Conservation (phyloP, 2,888 invertebrate species). For the Scaptodrosophila latifasciaeformis region DNA sequence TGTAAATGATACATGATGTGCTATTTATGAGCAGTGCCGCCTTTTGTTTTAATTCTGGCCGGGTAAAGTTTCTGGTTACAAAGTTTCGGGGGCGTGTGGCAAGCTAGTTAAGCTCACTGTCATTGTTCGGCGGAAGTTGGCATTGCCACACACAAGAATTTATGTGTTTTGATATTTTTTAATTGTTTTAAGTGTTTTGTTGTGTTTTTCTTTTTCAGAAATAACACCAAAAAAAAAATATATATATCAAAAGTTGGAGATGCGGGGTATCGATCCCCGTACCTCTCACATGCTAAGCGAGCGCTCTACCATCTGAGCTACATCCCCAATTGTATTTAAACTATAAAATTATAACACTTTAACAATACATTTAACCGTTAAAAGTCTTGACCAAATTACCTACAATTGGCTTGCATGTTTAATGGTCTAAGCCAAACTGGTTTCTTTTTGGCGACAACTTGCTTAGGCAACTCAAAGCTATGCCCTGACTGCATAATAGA, state of each 20-base stretch:
- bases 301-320: constrained; percentile 76
- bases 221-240: constrained; percentile 6
- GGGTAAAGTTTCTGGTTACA: constrained; percentile 8
- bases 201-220: constrained; percentile 24
- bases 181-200: constrained; percentile 73
- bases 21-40: constrained; percentile 69
- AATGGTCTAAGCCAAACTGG: constrained; percentile 20
- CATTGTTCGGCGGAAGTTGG: no score
- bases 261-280: constrained; percentile 75
- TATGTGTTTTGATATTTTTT: constrained; percentile 71
- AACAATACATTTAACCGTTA: background rate
- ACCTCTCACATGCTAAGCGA: constrained; percentile 76
- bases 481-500: no score
- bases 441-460: background rate
- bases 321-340: constrained; percentile 61
- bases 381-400: background rate
- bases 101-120: constrained; percentile 51
- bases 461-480: background rate
- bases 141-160: constrained; percentile 46
- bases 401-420: constrained; percentile 42
- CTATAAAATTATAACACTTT: constrained; percentile 20
- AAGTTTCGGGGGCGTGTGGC: constrained; percentile 30
- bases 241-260: constrained; percentile 67
- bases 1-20: constrained; percentile 73
- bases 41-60: constrained; percentile 69